phyloP scores from a whole-genome alignment of 2,113 vertebrate genomes.

The Amia ocellicauda region DNA sequence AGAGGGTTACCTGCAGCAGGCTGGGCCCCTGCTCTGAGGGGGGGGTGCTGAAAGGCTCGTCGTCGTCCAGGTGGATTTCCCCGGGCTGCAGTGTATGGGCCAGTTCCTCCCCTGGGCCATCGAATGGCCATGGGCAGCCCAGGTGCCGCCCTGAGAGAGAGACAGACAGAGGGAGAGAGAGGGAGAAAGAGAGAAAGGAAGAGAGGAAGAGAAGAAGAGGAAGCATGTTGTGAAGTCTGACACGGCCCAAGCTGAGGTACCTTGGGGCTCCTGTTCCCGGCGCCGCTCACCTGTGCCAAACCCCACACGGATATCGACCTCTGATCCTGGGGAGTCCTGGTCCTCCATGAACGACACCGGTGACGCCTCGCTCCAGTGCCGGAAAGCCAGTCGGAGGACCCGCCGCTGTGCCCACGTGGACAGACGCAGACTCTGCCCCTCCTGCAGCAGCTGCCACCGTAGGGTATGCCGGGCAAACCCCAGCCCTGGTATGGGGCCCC shows the following conservation, averaged over 20 bases:
- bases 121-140: slow-evolving; percentile 38
- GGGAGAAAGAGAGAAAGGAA: not conserved
- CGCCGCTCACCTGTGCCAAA: slow-evolving; percentile 24
- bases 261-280: too few relatives aligned
- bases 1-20: slow-evolving; percentile 36
- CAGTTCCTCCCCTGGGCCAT: slow-evolving; percentile 35
- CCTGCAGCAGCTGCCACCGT: slow-evolving; percentile 18
- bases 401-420: slow-evolving; percentile 34
- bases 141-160: slow-evolving; percentile 31
- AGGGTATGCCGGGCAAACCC: slow-evolving; percentile 18
- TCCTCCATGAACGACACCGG: slow-evolving; percentile 30
- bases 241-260: too few relatives aligned
- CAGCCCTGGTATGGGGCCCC: slow-evolving; percentile 28
- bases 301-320: slow-evolving; percentile 16
- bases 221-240: too few relatives aligned
- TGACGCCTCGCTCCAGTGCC: slow-evolving; percentile 29
- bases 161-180: not conserved
- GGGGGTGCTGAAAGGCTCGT: slow-evolving; percentile 30
- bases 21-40: slow-evolving; percentile 30
- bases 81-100: slow-evolving; percentile 30
- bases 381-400: slow-evolving; percentile 26
- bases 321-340: not conserved
- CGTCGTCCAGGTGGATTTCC: slow-evolving; percentile 40
- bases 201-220: too few relatives aligned
- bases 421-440: slow-evolving; percentile 37